Conservation (phyloP, 2,797 vertebrate species). For the Heterohyrax brucei region DNA sequence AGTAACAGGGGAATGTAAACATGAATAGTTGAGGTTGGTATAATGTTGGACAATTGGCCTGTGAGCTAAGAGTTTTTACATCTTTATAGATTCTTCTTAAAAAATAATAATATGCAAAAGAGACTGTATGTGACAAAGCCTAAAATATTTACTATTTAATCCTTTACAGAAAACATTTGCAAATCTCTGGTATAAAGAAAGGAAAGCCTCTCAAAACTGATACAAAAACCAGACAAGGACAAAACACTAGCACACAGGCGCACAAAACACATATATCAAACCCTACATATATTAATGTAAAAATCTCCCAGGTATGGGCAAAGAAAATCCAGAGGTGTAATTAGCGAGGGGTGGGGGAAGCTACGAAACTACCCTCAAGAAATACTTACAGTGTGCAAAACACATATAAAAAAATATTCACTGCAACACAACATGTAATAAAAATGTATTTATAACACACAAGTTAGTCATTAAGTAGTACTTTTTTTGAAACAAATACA, state of each 20-base stretch:
- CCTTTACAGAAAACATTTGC: too few relatives aligned
- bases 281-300: background rate
- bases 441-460: background rate
- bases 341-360: too few relatives aligned
- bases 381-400: background rate
- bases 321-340: background rate
- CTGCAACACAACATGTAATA: background rate
- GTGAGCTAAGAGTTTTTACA: background rate
- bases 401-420: background rate
- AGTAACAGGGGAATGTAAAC: background rate
- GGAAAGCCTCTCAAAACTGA: background rate
- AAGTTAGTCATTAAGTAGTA: background rate
- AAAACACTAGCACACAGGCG: background rate
- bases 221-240: background rate
- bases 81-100: background rate
- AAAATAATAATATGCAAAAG: background rate
- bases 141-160: background rate
- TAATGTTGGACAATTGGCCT: background rate
- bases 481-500: background rate
- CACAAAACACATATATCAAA: background rate
- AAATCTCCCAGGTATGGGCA: background rate
- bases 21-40: too few relatives aligned
- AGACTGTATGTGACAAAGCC: background rate
- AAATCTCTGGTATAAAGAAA: background rate
- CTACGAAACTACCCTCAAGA: background rate